A percentile compares a stretch with the other conserved stretches of the same genome.
These are phyloP conservation scores for Sminthurinus aureus DNA, from an alignment of 2,888 invertebrate species.

Conservation along the genomic window DNA sequence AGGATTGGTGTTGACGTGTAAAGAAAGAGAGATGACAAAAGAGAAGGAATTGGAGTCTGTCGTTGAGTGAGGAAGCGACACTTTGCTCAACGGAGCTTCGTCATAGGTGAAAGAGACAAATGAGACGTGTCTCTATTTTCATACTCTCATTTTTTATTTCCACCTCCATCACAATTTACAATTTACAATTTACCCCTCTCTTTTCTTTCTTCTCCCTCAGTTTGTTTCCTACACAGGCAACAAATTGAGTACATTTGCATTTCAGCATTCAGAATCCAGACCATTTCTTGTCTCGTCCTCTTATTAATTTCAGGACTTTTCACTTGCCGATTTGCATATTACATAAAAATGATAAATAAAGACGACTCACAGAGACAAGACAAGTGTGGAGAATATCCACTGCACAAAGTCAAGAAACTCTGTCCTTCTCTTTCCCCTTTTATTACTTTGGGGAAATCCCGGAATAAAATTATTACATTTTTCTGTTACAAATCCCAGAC, in stretches of 20 bases:
- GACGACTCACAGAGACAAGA: too few relatives aligned
- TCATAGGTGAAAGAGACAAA: conserved; percentile 14
- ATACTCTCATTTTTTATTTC: neutral
- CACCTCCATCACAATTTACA: neutral
- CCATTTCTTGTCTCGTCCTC: too few relatives aligned
- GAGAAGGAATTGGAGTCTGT: conserved; percentile 16
- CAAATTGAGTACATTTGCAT: neutral
- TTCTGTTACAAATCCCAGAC: neutral
- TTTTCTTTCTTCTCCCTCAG: neutral
- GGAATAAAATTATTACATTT: neutral
- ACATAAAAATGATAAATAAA: too few relatives aligned
- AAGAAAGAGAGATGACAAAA: conserved; percentile 17
- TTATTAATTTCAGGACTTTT: too few relatives aligned
- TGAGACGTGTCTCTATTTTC: conserved; percentile 5
- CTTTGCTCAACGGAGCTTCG: conserved; percentile 17
- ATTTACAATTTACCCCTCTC: neutral
- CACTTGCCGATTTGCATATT: too few relatives aligned
- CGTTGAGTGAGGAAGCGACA: neutral
- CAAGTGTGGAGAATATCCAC: too few relatives aligned
- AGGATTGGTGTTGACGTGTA: neutral
- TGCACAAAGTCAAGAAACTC: neutral
- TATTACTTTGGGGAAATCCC: conserved; percentile 15
- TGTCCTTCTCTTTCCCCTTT: neutral
- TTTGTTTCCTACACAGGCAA: neutral
- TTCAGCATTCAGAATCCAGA: neutral